Base-by-base conservation (phyloP, 2,113 vertebrate genomes). In the Corvus moneduloides region DNA sequence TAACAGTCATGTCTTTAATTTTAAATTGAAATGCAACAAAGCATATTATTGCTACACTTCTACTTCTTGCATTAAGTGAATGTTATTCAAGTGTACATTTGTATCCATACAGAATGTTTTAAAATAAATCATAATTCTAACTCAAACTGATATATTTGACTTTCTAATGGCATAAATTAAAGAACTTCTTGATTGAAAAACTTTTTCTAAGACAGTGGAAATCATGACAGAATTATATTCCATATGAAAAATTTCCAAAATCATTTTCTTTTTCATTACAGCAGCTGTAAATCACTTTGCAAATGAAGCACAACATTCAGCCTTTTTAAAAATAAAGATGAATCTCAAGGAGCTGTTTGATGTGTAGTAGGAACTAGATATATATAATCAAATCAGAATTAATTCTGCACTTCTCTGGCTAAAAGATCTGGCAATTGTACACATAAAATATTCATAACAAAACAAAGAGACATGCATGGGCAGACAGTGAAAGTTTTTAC, bases 1-100 rank as follows among this genome's bases (percentile, higher is more conserved):
- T 97, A 98, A 98, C 89, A 98, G 96, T 95, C 91, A 95, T 94
- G 91, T 89, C 80, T 94, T 97, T 98, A 97, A 97, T 97, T 97
- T 97, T 95, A 98, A 98, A 98, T 96, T 97, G 97, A 97, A 98
- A 96, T 94, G 97, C 97, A 98, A 78, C 95, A 97, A 97, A 98
- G 96, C 97, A 95, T 98, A 96, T 96, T 93, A 95, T 93, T 92
- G 93, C 96, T 93, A 93, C 74, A 96, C 77, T 96, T 96, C 81
- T 87, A 93, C 69, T 94, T 94, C 98, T 98, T 97, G 97, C 96
- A 96, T 93, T 92, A 97, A 98, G 98, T 98, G 79, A 94, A 95
- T 87, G 85, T 95, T 97, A 86, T 96, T 96, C 94, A 68, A 89
- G 59, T 92, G 86, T 95, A 54, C 39, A 21, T 93, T 89, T 87